Base-by-base conservation (phyloP, 1,140 invertebrate species). In the Trypoxylus dichotomus region DNA sequence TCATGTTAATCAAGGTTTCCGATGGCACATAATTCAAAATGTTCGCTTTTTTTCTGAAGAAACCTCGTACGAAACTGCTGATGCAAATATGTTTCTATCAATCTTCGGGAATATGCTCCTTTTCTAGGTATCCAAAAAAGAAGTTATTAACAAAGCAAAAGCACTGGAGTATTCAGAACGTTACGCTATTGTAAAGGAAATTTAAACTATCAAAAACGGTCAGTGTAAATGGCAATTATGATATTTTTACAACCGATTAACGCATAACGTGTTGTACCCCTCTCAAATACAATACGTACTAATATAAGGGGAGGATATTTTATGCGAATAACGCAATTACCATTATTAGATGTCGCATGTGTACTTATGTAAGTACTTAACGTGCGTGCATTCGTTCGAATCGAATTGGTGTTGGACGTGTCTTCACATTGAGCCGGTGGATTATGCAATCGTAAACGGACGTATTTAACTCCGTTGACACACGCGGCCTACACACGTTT, bases 211-310 rank as follows among this genome's bases (percentile, higher is more conserved):
- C 10, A 5, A 37, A 37, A 37, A 19, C 47, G 6, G 19, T 60
- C 47, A 77, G 42, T 21, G 71, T 77, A 77, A 77, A 77, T 75
- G 72, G 37, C 78, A 79, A 77, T 79, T 79, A 79, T 54, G 76
- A 80, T 80, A 80, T 78, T 79, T 80, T 80, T 80, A 78, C 77
- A 75, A 75, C 42, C 77, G 75, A 79, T 80, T 80, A 79, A 75
- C 43, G 71, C 47, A 37, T 37, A 37, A 37, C 32, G 32, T 37
- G 10, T 54, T 54, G 19, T 19, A 54, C 19, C 7, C 15, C 47
- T 13, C 47, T 6, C 47, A n/a, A 37, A 37, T 5, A 37, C 32
- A 37, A 15, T 54, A 54, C 10, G 10, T 54, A 54, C 19, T 54
- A 54, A 54, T 77, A 58, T 54, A 54, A 76, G 75, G 77, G 77